Evolutionary conservation across 2,113 vertebrate genomes (phyloP).

Genomic region (Andinoacara biseriatus): DNA sequence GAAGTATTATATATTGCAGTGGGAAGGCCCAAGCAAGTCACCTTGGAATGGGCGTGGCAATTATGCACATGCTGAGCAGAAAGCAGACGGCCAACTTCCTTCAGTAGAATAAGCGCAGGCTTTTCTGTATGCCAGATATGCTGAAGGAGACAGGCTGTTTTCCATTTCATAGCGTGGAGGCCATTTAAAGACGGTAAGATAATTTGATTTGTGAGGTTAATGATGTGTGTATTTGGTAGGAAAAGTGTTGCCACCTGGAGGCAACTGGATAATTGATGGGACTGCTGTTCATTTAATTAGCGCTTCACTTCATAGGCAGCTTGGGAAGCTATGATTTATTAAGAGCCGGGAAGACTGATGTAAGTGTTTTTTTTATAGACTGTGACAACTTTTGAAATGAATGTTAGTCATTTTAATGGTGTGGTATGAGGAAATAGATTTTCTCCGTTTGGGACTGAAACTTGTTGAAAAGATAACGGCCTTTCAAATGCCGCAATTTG

Average conservation of each 20-base stretch:
- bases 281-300: not conserved
- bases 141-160: not conserved
- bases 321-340: not conserved
- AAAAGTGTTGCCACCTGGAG: constrained; percentile 2
- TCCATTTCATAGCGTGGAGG: not conserved
- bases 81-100: not conserved
- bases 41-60: constrained; percentile 20
- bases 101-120: constrained; percentile 1
- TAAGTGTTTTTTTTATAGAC: not conserved
- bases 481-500: not conserved
- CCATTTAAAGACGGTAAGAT: constrained; percentile 49
- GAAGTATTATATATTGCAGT: constrained; percentile 27
- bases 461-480: not conserved
- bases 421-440: constrained; percentile 4
- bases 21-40: constrained; percentile 23
- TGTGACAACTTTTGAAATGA: not conserved
- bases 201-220: not conserved
- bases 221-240: not conserved
- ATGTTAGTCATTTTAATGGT: accelerated
- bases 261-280: constrained; percentile 19
- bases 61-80: not conserved
- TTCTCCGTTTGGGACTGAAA: not conserved
- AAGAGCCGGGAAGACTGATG: not conserved
- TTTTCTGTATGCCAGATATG: not conserved
- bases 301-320: not conserved